phyloP scores from a whole-genome alignment of 2,113 vertebrate species.

The Tauraco erythrolophus region DNA sequence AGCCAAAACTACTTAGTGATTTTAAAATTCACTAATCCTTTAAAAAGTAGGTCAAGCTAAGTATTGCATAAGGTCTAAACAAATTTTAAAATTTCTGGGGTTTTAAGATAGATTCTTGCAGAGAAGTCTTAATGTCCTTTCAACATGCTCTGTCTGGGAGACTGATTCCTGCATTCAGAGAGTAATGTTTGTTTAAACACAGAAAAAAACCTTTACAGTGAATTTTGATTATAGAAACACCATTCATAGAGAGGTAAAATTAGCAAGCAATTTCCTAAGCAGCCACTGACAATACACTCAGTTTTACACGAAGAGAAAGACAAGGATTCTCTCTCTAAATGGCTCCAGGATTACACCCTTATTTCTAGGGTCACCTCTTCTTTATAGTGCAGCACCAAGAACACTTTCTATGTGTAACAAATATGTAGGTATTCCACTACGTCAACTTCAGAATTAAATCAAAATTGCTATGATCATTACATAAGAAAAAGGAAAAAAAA shows the following conservation, averaged over 20 bases:
- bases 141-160: not conserved
- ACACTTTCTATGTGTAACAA: not conserved
- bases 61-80: not conserved
- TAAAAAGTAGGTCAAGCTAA: not conserved
- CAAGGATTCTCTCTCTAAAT: not conserved
- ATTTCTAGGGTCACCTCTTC: not conserved
- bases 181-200: not conserved
- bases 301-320: not conserved
- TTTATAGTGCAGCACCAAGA: not conserved
- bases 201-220: not conserved
- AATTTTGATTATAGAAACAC: not conserved
- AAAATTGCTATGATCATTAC: not conserved
- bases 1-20: not conserved
- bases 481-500: not conserved
- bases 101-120: not conserved
- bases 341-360: not conserved
- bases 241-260: not conserved
- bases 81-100: not conserved
- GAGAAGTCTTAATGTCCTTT: not conserved
- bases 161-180: not conserved
- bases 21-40: not conserved
- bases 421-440: not conserved
- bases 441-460: not conserved
- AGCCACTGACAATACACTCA: not conserved
- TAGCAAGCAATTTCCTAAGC: not conserved